Evolutionary conservation across 2,888 invertebrate genomes (phyloP).

Genomic region (Ligdia adustata): DNA sequence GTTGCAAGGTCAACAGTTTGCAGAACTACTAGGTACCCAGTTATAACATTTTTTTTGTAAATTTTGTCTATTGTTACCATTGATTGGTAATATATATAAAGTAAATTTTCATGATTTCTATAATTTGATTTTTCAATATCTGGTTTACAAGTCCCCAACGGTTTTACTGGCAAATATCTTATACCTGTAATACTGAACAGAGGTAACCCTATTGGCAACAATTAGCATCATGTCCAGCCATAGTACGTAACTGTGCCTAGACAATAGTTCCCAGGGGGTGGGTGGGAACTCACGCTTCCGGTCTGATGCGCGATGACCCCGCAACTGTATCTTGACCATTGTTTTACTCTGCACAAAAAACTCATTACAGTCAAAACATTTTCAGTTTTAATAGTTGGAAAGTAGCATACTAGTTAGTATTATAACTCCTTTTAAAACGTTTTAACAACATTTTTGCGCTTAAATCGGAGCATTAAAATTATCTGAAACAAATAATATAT

Average conservation of each 20-base stretch:
- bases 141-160: too few species aligned
- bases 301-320: conserved; percentile 23
- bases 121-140: too few species aligned
- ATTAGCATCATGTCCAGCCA: conserved; percentile 24
- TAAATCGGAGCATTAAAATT: too few species aligned
- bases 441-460: too few species aligned
- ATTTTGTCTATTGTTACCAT: background rate
- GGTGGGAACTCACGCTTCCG: conserved; percentile 28
- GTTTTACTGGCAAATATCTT: too few species aligned
- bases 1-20: too few species aligned
- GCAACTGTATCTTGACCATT: conserved; percentile 39
- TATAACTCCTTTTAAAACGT: background rate
- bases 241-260: conserved; percentile 25
- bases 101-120: too few species aligned
- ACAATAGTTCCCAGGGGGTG: conserved; percentile 35
- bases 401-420: background rate
- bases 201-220: conserved; percentile 20
- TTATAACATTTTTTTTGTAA: too few species aligned
- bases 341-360: conserved; percentile 17
- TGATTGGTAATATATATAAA: background rate
- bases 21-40: too few species aligned
- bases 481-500: too few species aligned
- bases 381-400: conserved; percentile 1
- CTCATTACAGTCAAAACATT: background rate
- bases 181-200: background rate